These are phyloP conservation scores for Malthinus seriepunctatus DNA, from an alignment of 2,888 invertebrate genomes.

Conservation along the genomic window DNA sequence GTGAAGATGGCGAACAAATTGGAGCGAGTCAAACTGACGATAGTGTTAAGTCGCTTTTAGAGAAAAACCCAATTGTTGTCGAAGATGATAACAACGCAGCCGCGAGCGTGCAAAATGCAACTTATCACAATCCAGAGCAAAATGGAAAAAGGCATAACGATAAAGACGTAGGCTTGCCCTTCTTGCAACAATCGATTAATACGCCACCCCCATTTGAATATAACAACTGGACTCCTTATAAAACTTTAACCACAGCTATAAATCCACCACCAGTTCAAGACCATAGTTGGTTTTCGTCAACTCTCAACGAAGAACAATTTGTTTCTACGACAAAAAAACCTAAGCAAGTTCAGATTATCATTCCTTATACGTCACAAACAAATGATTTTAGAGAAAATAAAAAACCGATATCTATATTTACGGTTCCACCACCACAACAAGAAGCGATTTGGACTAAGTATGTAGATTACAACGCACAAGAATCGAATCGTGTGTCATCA, in stretches of 20 bases:
- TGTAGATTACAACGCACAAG: conserved; percentile 59
- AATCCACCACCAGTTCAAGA: conserved; percentile 41
- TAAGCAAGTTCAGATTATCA: conserved; percentile 77
- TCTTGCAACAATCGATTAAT: conserved; percentile 16
- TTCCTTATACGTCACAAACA: conserved; percentile 72
- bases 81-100: conserved; percentile 60
- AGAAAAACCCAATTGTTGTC: conserved; percentile 52
- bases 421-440: conserved; percentile 42
- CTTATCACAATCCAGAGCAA: conserved; percentile 32
- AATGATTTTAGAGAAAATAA: conserved; percentile 9
- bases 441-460: conserved; percentile 48
- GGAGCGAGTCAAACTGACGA: conserved; percentile 17
- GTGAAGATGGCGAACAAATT: conserved; percentile 31
- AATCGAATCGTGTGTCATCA: conserved; percentile 54
- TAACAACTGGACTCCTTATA: conserved; percentile 40
- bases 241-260: conserved; percentile 38
- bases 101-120: conserved; percentile 46
- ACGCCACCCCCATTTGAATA: conserved; percentile 39
- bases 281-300: conserved; percentile 42
- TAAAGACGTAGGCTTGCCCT: conserved; percentile 28
- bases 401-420: conserved; percentile 40
- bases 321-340: conserved; percentile 54
- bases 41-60: conserved; percentile 30
- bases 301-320: conserved; percentile 28
- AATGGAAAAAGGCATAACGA: conserved; percentile 40